Evolutionary conservation across 2,113 vertebrate genomes (phyloP), one percentile per base, ranked within the genome.

Genomic region (Hemicordylus capensis): DNA sequence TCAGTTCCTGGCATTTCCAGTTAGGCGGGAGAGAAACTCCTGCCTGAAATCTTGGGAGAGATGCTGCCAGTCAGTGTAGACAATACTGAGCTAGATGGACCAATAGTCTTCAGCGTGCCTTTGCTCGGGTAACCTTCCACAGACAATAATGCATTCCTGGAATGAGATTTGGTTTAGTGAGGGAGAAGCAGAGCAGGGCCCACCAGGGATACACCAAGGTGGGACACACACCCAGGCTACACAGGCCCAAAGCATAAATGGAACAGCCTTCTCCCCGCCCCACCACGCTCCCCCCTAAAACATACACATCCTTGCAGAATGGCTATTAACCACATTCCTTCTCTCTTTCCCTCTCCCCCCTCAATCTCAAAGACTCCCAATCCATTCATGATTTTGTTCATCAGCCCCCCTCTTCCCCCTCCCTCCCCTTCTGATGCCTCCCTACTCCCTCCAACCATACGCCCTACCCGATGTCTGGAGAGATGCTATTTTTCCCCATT

Each of bases 331-430:
- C 91, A 89, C 93, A 94, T 96, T 96, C 94, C 95, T 93, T 75
- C 89, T 92, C 92, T 89, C 95, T 22, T 96, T 96, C 94, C 89
- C 93, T 24, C 11, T n/a, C 8, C 93, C 93, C 89, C 84, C 85
- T 93, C 90, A 92, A 94, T 94, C 95, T 94, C 95, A 96, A 95
- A 92, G 91, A 90, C 93, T 89, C 48, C 44, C 51, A 56, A 91
- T 93, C 92, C 94, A 90, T 95, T 95, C 90, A 93, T 90, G 94
- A 89, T 84, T 42, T 61, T 39, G 73, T 42, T 31, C 76, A 42
- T 9, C 73, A 17, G 11, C 59, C 66, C 86, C 90, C 88, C 84
- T n/a, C n/a, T n/a, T n/a, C n/a, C 87, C 91, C 20, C n/a, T 37
- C 59, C 10, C 51, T 39, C 56, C 20, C 76, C 85, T 86, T 87